Percentiles rank a stretch among this genome's conserved stretches.
phyloP scores from a whole-genome alignment of 2,888 invertebrate species.

The Rhynchonema sp. region DNA sequence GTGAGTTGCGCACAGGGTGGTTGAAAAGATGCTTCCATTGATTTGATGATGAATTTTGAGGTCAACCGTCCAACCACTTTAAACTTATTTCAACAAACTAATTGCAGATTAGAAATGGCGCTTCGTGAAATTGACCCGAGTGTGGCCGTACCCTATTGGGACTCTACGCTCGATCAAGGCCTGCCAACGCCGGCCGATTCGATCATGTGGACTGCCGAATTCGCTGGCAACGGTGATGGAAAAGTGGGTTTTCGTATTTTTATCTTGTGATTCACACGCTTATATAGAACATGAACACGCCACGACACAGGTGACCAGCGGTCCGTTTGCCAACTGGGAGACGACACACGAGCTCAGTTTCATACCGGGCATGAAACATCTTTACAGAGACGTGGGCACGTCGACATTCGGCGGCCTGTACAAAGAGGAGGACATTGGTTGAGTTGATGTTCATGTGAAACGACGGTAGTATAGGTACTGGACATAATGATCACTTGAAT shows the following conservation, averaged over 20 bases:
- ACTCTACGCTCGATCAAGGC: slow-evolving; percentile 18
- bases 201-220: slow-evolving; percentile 19
- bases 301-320: slow-evolving; percentile 24
- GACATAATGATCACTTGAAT: too few relatives aligned
- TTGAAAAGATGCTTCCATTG: not conserved
- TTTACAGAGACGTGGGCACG: too few relatives aligned
- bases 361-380: too few relatives aligned
- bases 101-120: slow-evolving; percentile 19
- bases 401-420: too few relatives aligned
- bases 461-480: too few relatives aligned
- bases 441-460: too few relatives aligned
- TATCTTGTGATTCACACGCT: slow-evolving; percentile 8
- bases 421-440: too few relatives aligned
- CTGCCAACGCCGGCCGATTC: slow-evolving; percentile 17
- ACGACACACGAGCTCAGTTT: slow-evolving; percentile 15
- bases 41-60: not conserved
- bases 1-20: slow-evolving; percentile 12
- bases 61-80: too few relatives aligned
- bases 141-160: slow-evolving; percentile 30
- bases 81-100: not conserved
- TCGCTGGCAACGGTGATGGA: slow-evolving; percentile 19
- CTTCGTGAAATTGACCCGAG: slow-evolving; percentile 24
- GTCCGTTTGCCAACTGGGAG: slow-evolving; percentile 27
- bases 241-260: too few relatives aligned
- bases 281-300: too few relatives aligned